Conservation (phyloP, 2,113 vertebrate genomes). For the Ptychochromis oligacanthus region DNA sequence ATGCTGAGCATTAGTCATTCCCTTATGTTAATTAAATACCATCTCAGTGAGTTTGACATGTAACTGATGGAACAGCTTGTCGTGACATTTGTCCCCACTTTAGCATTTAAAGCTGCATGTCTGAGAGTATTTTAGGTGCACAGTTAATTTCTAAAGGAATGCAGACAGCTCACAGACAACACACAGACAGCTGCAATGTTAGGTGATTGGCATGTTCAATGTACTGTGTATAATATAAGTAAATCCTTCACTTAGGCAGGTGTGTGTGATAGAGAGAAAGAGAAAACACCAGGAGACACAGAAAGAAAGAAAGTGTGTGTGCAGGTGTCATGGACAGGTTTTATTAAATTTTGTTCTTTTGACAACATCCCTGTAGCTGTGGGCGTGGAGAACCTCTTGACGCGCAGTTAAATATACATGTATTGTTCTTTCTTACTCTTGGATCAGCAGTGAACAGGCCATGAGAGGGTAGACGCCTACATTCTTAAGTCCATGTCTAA, state of each 20-base stretch:
- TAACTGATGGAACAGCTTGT: conserved; percentile 54
- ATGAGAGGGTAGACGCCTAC: conserved; percentile 15
- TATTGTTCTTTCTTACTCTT: conserved; percentile 33
- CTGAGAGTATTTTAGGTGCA: conserved; percentile 61
- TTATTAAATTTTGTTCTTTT: conserved; percentile 85
- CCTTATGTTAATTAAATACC: conserved; percentile 60
- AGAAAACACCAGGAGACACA: conserved; percentile 41
- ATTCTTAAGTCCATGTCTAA: conserved; percentile 39
- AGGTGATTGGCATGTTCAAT: conserved; percentile 76
- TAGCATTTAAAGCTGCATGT: conserved; percentile 54
- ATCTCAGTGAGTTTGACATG: conserved; percentile 57
- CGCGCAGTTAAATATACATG: conserved; percentile 42
- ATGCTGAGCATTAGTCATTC: conserved; percentile 54
- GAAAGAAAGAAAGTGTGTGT: conserved; percentile 45
- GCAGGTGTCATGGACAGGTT: conserved; percentile 85
- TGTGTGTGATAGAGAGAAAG: conserved; percentile 51
- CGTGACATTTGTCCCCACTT: conserved; percentile 65
- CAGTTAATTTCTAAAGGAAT: conserved; percentile 73
- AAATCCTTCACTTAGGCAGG: conserved; percentile 75
- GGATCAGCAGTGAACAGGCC: conserved; percentile 34
- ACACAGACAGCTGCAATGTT: conserved; percentile 68
- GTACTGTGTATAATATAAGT: conserved; percentile 71
- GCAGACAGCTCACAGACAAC: conserved; percentile 69
- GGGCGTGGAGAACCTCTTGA: conserved; percentile 65
- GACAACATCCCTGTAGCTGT: conserved; percentile 69